These are phyloP conservation scores for Enteromius trimaculatus DNA, from an alignment of 2,797 vertebrate species.

Conservation along the genomic window DNA sequence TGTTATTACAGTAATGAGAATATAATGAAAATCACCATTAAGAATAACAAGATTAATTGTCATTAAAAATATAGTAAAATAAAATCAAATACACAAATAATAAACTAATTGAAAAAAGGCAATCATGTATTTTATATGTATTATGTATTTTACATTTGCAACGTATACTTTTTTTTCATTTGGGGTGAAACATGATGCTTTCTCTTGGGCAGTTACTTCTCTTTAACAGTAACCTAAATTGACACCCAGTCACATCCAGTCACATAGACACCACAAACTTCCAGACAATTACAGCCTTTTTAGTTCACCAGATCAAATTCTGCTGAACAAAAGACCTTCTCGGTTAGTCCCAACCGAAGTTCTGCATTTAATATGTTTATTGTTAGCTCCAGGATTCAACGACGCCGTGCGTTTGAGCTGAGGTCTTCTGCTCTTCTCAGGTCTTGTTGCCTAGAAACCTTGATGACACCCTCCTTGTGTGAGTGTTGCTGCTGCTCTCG, in stretches of 20 bases:
- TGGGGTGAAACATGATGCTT: neutral
- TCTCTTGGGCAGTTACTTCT: slow-evolving; percentile 18
- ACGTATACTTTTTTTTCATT: neutral
- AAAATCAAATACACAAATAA: neutral
- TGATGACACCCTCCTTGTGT: slow-evolving; percentile 44
- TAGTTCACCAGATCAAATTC: neutral
- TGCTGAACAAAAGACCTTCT: neutral
- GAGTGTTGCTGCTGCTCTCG: slow-evolving; percentile 45
- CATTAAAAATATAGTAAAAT: neutral
- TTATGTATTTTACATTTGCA: neutral
- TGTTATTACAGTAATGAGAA: neutral
- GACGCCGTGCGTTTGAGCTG: slow-evolving; percentile 44
- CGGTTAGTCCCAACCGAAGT: neutral
- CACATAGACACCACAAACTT: neutral
- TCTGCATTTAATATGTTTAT: slow-evolving; percentile 16
- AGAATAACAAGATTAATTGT: neutral
- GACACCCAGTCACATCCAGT: neutral
- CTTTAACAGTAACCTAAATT: neutral
- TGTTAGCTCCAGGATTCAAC: slow-evolving; percentile 35
- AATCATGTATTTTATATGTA: neutral
- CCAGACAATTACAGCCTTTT: neutral
- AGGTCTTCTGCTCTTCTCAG: slow-evolving; percentile 53
- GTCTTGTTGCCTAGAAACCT: slow-evolving; percentile 63
- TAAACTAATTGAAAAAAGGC: neutral
- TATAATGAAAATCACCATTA: neutral